Conservation (phyloP, 2,797 vertebrate species). For the Sebastes wilsoni region DNA sequence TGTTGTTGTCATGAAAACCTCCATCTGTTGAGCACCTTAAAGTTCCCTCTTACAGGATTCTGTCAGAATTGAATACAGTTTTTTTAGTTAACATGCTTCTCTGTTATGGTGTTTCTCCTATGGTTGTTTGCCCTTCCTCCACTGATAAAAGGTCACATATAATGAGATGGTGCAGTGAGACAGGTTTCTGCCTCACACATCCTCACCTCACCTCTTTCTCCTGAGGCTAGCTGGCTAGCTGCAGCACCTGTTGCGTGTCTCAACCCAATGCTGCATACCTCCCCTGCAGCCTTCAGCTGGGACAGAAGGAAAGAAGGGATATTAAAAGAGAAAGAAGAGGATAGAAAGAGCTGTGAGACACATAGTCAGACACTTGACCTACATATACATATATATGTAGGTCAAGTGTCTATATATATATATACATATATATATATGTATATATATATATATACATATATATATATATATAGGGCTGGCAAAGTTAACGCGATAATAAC, state of each 20-base stretch:
- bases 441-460: not conserved
- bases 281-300: constrained; percentile 22
- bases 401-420: not conserved
- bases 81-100: not conserved
- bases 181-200: not conserved
- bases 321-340: constrained; percentile 15
- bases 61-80: not conserved
- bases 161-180: not conserved
- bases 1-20: not conserved
- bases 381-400: not conserved
- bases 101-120: not conserved
- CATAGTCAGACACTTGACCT: not conserved
- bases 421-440: not conserved
- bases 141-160: not conserved
- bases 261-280: constrained; percentile 45
- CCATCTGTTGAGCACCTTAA: not conserved
- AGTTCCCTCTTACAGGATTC: not conserved
- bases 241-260: constrained; percentile 54
- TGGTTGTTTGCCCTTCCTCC: not conserved
- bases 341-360: constrained; percentile 35
- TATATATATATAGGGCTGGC: not conserved
- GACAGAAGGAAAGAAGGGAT: not conserved
- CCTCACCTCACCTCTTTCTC: not conserved
- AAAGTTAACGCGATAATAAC: no score
- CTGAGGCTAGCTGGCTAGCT: constrained; percentile 5